Evolutionary conservation across 2,113 vertebrate species (phyloP).

Genomic region (Rhipidura dahli): DNA sequence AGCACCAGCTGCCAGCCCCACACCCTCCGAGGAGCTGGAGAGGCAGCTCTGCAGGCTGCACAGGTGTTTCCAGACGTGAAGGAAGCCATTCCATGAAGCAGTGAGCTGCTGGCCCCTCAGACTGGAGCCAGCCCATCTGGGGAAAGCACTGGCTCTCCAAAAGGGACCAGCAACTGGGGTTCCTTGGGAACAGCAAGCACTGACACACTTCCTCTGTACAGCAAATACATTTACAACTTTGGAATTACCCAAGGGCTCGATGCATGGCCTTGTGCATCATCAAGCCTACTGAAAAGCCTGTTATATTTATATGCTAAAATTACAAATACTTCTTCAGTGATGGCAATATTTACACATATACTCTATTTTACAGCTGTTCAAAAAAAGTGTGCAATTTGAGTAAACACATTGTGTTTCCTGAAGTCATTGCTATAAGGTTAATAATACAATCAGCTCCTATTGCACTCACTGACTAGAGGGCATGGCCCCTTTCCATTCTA

Average conservation of each 20-base stretch:
- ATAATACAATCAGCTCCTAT: slow-evolving; percentile 74
- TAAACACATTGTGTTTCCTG: slow-evolving; percentile 69
- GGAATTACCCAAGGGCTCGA: neutral
- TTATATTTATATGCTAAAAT: slow-evolving; percentile 55
- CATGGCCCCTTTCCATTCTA: slow-evolving; percentile 37
- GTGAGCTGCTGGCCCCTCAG: neutral
- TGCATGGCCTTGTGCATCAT: neutral
- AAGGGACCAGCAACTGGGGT: neutral
- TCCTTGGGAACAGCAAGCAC: neutral
- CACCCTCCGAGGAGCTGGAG: neutral
- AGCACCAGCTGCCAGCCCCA: neutral
- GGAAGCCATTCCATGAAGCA: neutral
- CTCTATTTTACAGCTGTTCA: slow-evolving; percentile 67
- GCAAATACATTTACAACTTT: slow-evolving; percentile 58
- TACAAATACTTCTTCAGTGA: slow-evolving; percentile 63
- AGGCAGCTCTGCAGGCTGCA: neutral
- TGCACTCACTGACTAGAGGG: slow-evolving; percentile 72
- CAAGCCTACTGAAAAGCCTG: neutral
- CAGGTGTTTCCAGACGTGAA: neutral
- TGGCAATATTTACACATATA: slow-evolving; percentile 73
- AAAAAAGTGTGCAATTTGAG: slow-evolving; percentile 72
- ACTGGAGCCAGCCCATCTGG: neutral
- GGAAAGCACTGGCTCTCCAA: neutral
- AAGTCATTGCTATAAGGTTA: slow-evolving; percentile 63
- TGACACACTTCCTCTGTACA: slow-evolving; percentile 29